Percentiles rank a stretch among this genome's conserved stretches.
These are phyloP conservation scores for Whitmania pigra DNA, from an alignment of 1,140 invertebrate genomes.

Conservation along the genomic window DNA sequence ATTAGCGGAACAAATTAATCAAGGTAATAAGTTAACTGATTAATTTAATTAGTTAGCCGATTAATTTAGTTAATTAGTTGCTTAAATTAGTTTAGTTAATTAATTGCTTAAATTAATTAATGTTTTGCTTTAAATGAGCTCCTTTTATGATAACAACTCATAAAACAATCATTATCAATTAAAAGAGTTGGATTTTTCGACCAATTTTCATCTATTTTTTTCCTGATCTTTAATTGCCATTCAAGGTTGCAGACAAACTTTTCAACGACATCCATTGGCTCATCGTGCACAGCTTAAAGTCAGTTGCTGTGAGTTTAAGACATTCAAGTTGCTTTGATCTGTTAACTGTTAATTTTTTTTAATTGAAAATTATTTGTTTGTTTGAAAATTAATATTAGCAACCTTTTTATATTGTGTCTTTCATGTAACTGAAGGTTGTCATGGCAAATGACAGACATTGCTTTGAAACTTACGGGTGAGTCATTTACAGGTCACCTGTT, in stretches of 20 bases:
- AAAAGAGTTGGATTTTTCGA: too few relatives aligned
- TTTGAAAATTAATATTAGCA: background rate
- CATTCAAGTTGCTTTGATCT: background rate
- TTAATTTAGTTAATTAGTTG: too few relatives aligned
- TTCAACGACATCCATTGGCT: slow-evolving; percentile 61
- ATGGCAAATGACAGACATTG: slow-evolving; percentile 44
- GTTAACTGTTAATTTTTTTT: too few relatives aligned
- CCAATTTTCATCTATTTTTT: slow-evolving; percentile 5
- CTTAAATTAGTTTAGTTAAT: too few relatives aligned
- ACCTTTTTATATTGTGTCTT: background rate
- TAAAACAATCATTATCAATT: too few relatives aligned
- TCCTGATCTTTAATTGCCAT: background rate
- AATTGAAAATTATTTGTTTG: too few relatives aligned
- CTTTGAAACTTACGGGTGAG: slow-evolving; percentile 43
- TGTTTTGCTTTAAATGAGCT: slow-evolving; percentile 30
- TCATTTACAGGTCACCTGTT: background rate
- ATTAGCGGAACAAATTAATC: too few relatives aligned
- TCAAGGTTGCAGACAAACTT: slow-evolving; percentile 43
- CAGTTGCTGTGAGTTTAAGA: slow-evolving; percentile 49
- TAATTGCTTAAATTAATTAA: too few relatives aligned
- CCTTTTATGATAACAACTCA: slow-evolving; percentile 18
- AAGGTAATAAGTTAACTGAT: too few relatives aligned
- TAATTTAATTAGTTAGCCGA: too few relatives aligned
- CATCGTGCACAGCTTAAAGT: slow-evolving; percentile 63
- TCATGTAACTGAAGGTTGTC: slow-evolving; percentile 31